Evolutionary conservation across 2,113 vertebrate species (phyloP), one percentile per base, ranked within the genome.

Genomic region (Leptosomus discolor): DNA sequence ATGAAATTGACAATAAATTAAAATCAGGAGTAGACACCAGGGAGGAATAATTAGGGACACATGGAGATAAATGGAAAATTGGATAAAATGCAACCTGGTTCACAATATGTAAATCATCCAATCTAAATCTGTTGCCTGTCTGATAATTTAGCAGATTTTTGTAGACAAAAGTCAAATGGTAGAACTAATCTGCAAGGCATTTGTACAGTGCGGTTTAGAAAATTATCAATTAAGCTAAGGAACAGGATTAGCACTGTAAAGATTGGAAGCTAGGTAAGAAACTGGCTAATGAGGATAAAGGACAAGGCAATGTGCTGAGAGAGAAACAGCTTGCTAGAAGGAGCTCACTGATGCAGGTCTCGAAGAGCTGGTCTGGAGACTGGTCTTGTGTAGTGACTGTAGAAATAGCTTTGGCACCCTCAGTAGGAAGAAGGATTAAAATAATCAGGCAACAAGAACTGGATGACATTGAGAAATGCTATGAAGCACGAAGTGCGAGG

Each of bases 391-490:
- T 36, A 68, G 24, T 57, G 57, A 68, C 57, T 90, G 48, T 24
- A 46, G 56, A 61, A 94, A 74, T 67, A 88, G 65, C 39, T 88
- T 83, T 92, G 94, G 70, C 61, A 92, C 14, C 41, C 32, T 85
- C 39, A 45, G 61, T 6, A 64, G 74, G 43, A 92, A 36, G 60
- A 67, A 60, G 82, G 68, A 76, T 94, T 85, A 71, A 84, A 96
- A 88, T 76, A 75, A 80, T 68, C 75, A 85, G 79, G 41, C 63
- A 76, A 1, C 39, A 30, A 43, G 75, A 76, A 45, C 48, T 57
- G 67, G 22, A 48, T 88, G 88, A 94, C 88, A 79, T 45, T 92
- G 96, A 93, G 70, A 73, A 93, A 79, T 45, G 48, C 82, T 56
- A 5, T 69, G 92, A 92, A 90, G 67, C 54, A 71, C 58, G 14